These are phyloP conservation scores for Procambarus clarkii DNA, from an alignment of 1,140 invertebrate genomes.

Conservation along the genomic window DNA sequence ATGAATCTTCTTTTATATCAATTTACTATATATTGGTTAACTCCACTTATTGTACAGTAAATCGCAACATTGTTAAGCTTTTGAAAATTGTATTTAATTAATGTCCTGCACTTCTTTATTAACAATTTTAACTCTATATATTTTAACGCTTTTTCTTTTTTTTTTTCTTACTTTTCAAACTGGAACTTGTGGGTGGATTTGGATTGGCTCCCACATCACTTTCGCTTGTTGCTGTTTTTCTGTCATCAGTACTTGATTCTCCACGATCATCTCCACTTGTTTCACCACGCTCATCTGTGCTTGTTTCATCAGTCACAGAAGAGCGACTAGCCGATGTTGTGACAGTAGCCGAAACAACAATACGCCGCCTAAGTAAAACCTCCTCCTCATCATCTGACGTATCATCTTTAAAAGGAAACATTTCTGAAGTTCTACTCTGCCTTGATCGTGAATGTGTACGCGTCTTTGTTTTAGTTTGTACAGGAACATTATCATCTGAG, in stretches of 20 bases:
- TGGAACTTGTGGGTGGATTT: constrained; percentile 46
- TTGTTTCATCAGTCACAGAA: constrained; percentile 38
- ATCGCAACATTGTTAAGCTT: background rate
- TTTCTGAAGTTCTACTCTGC: constrained; percentile 49
- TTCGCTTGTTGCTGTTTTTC: constrained; percentile 54
- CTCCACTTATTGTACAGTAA: background rate
- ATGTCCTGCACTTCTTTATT: background rate
- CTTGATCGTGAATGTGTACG: constrained; percentile 51
- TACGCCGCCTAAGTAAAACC: constrained; percentile 15
- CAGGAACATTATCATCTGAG: constrained; percentile 47
- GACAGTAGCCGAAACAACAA: constrained; percentile 29
- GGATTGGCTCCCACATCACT: constrained; percentile 62
- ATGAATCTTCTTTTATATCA: background rate
- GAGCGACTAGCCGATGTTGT: constrained; percentile 22
- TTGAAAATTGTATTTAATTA: background rate
- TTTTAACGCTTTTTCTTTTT: constrained; percentile 56
- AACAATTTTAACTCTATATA: background rate
- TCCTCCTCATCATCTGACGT: constrained; percentile 58
- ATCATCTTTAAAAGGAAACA: constrained; percentile 64
- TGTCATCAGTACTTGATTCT: constrained; percentile 60
- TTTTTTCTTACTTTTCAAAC: constrained; percentile 59
- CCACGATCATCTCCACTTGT: constrained; percentile 59
- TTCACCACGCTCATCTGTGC: constrained; percentile 58
- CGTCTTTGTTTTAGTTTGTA: constrained; percentile 8
- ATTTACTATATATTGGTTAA: background rate